Evolutionary conservation across 2,888 invertebrate species (phyloP).

Genomic region (Augiades crinisus): DNA sequence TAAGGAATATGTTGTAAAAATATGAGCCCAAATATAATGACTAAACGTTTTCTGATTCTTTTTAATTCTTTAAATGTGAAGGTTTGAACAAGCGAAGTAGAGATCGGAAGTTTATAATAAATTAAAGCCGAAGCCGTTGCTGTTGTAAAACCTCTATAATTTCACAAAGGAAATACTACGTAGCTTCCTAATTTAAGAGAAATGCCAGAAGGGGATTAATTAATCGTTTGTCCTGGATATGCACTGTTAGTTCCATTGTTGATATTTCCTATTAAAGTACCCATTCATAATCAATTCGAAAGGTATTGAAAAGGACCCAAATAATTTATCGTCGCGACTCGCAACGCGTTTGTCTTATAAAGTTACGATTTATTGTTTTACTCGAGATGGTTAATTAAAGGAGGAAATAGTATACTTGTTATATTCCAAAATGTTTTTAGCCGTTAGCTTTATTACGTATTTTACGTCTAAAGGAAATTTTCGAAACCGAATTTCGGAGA

Average conservation of each 20-base stretch:
- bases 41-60: too few species aligned
- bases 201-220: slow-evolving; percentile 41
- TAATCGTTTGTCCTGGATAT: slow-evolving; percentile 42
- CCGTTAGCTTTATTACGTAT: not conserved
- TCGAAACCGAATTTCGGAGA: too few species aligned
- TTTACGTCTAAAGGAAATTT: not conserved
- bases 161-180: slow-evolving; percentile 41
- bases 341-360: slow-evolving; percentile 13
- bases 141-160: slow-evolving; percentile 38
- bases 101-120: not conserved
- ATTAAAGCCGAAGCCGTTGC: slow-evolving; percentile 24
- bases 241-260: slow-evolving; percentile 37
- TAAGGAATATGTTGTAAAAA: too few species aligned
- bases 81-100: too few species aligned
- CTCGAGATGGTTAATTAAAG: slow-evolving; percentile 19
- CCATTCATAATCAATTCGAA: slow-evolving; percentile 22
- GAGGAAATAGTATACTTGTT: not conserved
- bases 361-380: slow-evolving; percentile 20
- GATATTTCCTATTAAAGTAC: slow-evolving; percentile 29
- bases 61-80: too few species aligned
- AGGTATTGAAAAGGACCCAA: slow-evolving; percentile 23
- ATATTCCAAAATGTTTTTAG: slow-evolving; percentile 3
- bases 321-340: slow-evolving; percentile 14
- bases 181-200: slow-evolving; percentile 43
- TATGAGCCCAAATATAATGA: too few species aligned